Conservation (phyloP, 2,113 vertebrate species). For the Aldabrachelys gigantea region DNA sequence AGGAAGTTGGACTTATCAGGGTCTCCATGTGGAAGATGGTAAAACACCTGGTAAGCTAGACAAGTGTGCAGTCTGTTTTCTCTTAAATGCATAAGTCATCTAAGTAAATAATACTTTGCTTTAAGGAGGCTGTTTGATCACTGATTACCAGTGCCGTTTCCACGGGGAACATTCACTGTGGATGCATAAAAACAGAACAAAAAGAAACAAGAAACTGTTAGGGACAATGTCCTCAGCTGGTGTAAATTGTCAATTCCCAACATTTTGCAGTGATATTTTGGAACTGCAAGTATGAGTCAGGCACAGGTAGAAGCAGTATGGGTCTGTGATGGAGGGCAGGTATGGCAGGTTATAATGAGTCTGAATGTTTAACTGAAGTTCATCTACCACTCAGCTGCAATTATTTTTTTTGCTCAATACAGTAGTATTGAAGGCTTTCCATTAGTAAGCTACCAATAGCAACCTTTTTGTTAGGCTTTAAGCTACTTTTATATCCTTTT, state of each 20-base stretch:
- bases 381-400: neutral
- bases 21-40: neutral
- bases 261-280: neutral
- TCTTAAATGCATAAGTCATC: neutral
- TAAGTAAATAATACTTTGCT: neutral
- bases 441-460: neutral
- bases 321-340: slow-evolving; percentile 5
- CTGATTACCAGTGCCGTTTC: neutral
- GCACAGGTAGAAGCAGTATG: neutral
- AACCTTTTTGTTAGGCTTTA: neutral
- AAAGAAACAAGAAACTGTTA: no score
- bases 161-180: neutral
- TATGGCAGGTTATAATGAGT: slow-evolving; percentile 43
- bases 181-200: no score
- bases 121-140: neutral
- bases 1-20: neutral
- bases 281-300: neutral
- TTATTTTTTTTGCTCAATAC: neutral
- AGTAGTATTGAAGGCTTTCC: neutral
- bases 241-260: no score
- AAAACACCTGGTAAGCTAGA: neutral
- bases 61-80: neutral
- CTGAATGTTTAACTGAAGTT: slow-evolving; percentile 36
- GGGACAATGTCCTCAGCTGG: no score
- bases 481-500: neutral